Base-by-base conservation (phyloP, 2,888 invertebrate genomes). In the Tubulanus polymorphus region DNA sequence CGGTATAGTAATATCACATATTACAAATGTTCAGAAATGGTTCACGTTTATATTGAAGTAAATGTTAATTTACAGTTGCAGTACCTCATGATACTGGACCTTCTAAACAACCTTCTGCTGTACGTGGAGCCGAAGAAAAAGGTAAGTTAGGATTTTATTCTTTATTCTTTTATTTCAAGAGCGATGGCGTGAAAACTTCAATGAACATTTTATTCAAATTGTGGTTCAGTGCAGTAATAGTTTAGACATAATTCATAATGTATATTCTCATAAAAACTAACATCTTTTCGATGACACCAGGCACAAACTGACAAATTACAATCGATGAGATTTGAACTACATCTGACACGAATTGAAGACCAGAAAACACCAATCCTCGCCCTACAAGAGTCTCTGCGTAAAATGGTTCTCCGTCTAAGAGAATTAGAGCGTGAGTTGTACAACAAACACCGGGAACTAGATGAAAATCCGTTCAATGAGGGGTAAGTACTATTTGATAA, bases 41-140 rank as follows among this genome's bases (percentile, higher is more conserved):
- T 26, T 8, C 12, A 8, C 6, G 23, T 32, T 32, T 10, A 48
- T 30, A 15, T 28, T 28, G 15, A 27, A 28, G 12, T 10, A 20
- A 12, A 51, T 10, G 8, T 28, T 20, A 18, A 2, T 1, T 1
- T 67, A 29, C 69, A 79, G 74, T 69, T 79, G 23, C 84, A 93
- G 86, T 97, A 96, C 79, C 91, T 90, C 1, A 96, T 97, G 93
- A 86, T 99, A 37, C 82, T 99, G 70, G 99, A 99, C 80, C 90
- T 99, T 67, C 91, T 99, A 2, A 99, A 99, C 82, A 96, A 97
- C 82, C 84, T 99, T 29, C 82, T 99, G 52, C 84, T 99, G 0
- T 95, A 93, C 79, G 94, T 97, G 54, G 97, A 97, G 79, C 96
- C 97, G 0, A 90, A 92, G 73, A 85, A 95, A 54, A 91, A 95